Conservation (phyloP, 2,113 vertebrate genomes). For the Malurus alboscapulatus region DNA sequence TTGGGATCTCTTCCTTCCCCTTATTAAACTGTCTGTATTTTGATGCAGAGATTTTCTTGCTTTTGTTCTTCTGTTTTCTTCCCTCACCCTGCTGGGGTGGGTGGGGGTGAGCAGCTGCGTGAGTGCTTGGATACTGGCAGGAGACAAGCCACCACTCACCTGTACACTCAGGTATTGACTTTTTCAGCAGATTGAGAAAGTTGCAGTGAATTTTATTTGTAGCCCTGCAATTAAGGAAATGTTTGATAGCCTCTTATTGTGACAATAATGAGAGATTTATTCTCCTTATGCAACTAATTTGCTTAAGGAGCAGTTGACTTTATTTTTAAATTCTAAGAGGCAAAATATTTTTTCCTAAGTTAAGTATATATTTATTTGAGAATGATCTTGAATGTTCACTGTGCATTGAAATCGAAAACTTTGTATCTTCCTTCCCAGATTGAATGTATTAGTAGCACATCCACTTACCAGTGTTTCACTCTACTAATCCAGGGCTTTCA, state of each 20-base stretch:
- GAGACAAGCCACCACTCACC: background rate
- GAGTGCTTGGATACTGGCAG: background rate
- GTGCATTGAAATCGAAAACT: background rate
- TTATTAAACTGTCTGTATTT: background rate
- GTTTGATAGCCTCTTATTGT: background rate
- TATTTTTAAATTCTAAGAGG: background rate
- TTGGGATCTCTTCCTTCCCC: background rate
- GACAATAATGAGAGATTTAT: background rate
- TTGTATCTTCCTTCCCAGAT: background rate
- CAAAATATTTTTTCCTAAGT: background rate
- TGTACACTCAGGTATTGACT: background rate
- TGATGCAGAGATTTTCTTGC: background rate
- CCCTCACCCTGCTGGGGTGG: background rate
- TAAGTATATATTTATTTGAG: background rate
- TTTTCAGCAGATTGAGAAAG: background rate
- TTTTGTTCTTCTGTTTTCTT: background rate
- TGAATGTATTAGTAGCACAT: background rate
- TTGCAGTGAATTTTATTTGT: background rate
- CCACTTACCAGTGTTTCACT: background rate
- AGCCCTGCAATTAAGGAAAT: background rate
- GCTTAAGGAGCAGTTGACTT: background rate
- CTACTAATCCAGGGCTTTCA: background rate
- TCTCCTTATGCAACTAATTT: background rate
- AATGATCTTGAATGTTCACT: background rate
- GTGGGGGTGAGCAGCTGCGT: fast-evolving